A percentile compares a stretch with the other conserved stretches of the same genome.
Conservation (phyloP, 1,140 invertebrate genomes). For the Euwallacea similis region DNA sequence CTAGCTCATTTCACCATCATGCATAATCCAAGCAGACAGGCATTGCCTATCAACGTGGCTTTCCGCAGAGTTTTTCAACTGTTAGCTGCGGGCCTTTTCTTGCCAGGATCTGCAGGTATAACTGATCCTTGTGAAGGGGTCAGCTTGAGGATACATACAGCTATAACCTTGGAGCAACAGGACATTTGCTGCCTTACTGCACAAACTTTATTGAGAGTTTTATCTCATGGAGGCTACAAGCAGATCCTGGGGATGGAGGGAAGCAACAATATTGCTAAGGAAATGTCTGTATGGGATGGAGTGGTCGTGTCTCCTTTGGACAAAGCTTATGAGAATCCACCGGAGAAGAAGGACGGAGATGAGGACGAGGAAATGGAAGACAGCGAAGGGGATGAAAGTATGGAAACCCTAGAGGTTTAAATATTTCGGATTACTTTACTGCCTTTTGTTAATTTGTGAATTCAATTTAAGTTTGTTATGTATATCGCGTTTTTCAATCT, state of each 20-base stretch:
- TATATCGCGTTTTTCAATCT: too few relatives aligned
- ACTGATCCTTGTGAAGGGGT: slow-evolving; percentile 92
- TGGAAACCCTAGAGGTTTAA: slow-evolving; percentile 49
- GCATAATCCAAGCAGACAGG: slow-evolving; percentile 92
- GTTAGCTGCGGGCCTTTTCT: slow-evolving; percentile 89
- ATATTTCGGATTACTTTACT: not conserved
- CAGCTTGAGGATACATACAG: slow-evolving; percentile 85
- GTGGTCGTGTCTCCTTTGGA: slow-evolving; percentile 91
- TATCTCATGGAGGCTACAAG: slow-evolving; percentile 89
- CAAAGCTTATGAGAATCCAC: slow-evolving; percentile 78
- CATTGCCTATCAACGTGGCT: slow-evolving; percentile 88
- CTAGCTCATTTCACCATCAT: slow-evolving; percentile 95
- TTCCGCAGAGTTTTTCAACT: slow-evolving; percentile 86
- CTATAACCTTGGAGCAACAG: slow-evolving; percentile 91
- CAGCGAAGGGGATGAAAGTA: slow-evolving; percentile 56
- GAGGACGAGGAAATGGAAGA: slow-evolving; percentile 60
- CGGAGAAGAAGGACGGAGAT: slow-evolving; percentile 60
- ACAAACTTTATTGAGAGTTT: slow-evolving; percentile 80
- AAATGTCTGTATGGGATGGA: slow-evolving; percentile 91
- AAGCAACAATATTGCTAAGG: slow-evolving; percentile 72
- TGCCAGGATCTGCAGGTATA: slow-evolving; percentile 93
- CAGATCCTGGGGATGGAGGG: slow-evolving; percentile 81
- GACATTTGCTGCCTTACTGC: slow-evolving; percentile 92
- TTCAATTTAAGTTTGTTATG: too few relatives aligned
- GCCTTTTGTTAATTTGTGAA: too few relatives aligned